A percentile compares a stretch with the other conserved stretches of the same genome.
These are phyloP conservation scores for Hephaestus fuliginosus DNA, from an alignment of 2,797 vertebrate species.

Conservation along the genomic window DNA sequence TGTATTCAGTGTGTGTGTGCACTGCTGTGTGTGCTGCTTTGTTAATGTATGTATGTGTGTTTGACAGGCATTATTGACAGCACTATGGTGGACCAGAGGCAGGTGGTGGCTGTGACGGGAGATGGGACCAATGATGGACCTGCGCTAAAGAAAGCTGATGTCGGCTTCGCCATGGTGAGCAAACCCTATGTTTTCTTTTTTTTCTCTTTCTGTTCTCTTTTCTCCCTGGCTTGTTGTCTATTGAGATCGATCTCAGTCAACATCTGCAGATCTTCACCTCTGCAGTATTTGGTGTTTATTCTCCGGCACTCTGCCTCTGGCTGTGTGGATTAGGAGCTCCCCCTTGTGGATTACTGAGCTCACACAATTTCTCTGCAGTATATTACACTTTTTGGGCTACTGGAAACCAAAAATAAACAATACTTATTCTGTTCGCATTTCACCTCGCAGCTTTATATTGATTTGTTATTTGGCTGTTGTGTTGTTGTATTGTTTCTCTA, in stretches of 20 bases:
- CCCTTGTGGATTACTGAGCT: constrained; percentile 66
- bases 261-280: constrained; percentile 64
- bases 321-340: constrained; percentile 70
- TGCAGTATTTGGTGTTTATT: constrained; percentile 55
- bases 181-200: not conserved
- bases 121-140: constrained; percentile 99
- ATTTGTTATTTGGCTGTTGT: not conserved
- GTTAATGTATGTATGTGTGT: constrained; percentile 35
- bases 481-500: not conserved
- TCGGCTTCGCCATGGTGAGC: constrained; percentile 98
- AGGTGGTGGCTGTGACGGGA: constrained; percentile 98
- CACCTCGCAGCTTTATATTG: not conserved
- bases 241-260: constrained; percentile 41
- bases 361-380: constrained; percentile 27
- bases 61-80: constrained; percentile 97
- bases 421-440: not conserved
- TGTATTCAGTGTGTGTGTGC: not conserved
- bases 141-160: constrained; percentile 98
- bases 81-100: constrained; percentile 93
- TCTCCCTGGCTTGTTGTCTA: constrained; percentile 8
- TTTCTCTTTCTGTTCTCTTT: constrained; percentile 9
- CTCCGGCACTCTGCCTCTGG: constrained; percentile 24
- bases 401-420: constrained; percentile 1
- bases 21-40: constrained; percentile 57
- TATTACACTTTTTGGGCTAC: not conserved